Percentiles rank a stretch among this genome's conserved stretches.
Evolutionary conservation across 1,140 invertebrate species (phyloP).

Genomic region (Caenorhabditis brenneri): DNA sequence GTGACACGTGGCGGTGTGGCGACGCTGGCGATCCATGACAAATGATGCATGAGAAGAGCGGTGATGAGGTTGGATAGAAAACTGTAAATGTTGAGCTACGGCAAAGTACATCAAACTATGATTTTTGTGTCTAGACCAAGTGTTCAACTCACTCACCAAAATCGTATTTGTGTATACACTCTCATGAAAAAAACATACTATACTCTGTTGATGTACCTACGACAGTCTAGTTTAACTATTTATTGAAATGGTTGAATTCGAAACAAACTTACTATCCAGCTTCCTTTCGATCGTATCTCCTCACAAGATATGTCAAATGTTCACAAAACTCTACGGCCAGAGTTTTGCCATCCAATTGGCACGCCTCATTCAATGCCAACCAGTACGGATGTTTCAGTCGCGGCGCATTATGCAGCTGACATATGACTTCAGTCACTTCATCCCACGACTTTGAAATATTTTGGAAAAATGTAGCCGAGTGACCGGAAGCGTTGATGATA

Average conservation of each 20-base stretch:
- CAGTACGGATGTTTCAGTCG: conserved; percentile 44
- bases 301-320: conserved; percentile 18
- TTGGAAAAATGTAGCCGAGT: conserved; percentile 16
- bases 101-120: no score
- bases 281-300: conserved; percentile 26
- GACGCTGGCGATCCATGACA: conserved; percentile 51
- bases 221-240: no score
- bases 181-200: no score
- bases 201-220: no score
- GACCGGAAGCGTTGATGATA: neutral
- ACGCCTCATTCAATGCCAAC: conserved; percentile 35
- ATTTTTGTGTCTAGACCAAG: no score
- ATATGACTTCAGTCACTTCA: neutral
- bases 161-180: no score
- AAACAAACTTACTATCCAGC: conserved; percentile 34
- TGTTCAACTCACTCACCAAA: no score
- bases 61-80: conserved; percentile 51
- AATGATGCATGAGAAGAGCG: conserved; percentile 47
- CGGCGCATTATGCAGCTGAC: conserved; percentile 44
- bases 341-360: neutral
- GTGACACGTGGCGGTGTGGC: conserved; percentile 37
- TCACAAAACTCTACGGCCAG: conserved; percentile 45
- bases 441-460: conserved; percentile 48
- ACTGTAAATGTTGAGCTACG: conserved; percentile 26
- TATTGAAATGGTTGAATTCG: no score